Percentiles rank a stretch among this genome's conserved stretches.
Evolutionary conservation across 1,140 invertebrate species (phyloP).

Genomic region (Metopolophium dirhodum): DNA sequence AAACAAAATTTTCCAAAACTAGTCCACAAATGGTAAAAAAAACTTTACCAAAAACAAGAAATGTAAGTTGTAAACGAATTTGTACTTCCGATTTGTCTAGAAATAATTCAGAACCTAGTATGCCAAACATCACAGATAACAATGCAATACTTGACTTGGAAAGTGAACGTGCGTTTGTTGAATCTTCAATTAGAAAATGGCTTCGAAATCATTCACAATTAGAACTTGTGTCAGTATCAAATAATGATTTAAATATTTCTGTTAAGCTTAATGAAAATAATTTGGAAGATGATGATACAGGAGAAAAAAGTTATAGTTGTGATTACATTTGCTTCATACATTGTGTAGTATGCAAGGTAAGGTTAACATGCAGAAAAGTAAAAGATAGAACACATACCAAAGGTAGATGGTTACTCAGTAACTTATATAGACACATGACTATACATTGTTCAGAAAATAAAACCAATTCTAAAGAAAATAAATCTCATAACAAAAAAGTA

Average conservation of each 20-base stretch:
- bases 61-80: not conserved
- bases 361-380: slow-evolving; percentile 2
- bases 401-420: not conserved
- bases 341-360: not conserved
- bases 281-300: not conserved
- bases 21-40: not conserved
- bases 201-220: not conserved
- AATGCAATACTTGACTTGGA: not conserved
- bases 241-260: slow-evolving; percentile 9
- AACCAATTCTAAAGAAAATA: not conserved
- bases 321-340: not conserved
- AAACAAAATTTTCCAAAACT: not conserved
- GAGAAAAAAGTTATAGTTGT: not conserved
- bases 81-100: not conserved
- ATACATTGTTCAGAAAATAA: not conserved
- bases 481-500: not conserved
- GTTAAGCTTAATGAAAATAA: not conserved
- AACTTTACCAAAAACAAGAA: not conserved
- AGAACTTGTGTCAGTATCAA: not conserved
- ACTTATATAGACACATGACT: not conserved
- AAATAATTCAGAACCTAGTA: not conserved
- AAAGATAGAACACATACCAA: not conserved
- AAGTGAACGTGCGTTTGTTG: not conserved
- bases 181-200: slow-evolving; percentile 11
- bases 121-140: not conserved